phyloP scores from a whole-genome alignment of 2,888 invertebrate genomes.

The Eumacrocentrus americanus region DNA sequence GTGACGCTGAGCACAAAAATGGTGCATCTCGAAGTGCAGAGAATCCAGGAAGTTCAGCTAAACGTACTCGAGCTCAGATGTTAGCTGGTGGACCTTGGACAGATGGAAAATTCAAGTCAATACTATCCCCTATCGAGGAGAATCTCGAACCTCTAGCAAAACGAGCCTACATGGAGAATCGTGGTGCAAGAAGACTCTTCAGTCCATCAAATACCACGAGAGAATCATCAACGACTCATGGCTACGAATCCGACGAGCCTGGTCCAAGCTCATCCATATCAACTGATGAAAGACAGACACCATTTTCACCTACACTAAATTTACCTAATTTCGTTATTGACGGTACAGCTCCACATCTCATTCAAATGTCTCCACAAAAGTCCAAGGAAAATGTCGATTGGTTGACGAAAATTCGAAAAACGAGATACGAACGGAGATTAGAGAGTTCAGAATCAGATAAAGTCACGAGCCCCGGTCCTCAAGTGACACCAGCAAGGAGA shows the following conservation, averaged over 20 bases:
- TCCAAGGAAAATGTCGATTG: constrained; percentile 73
- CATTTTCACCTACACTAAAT: constrained; percentile 71
- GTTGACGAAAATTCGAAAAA: constrained; percentile 71
- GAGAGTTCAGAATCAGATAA: constrained; percentile 48
- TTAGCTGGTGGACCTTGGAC: constrained; percentile 37
- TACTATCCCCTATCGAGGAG: constrained; percentile 56
- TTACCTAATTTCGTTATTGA: constrained; percentile 79
- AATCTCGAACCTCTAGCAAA: constrained; percentile 54
- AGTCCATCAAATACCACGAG: constrained; percentile 50
- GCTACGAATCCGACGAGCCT: constrained; percentile 48
- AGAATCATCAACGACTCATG: constrained; percentile 29
- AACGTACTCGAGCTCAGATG: constrained; percentile 49
- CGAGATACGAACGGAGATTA: constrained; percentile 58
- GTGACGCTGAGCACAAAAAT: constrained; percentile 3
- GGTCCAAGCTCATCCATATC: constrained; percentile 50
- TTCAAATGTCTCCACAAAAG: constrained; percentile 73
- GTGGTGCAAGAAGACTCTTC: constrained; percentile 63
- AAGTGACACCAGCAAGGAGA: constrained; percentile 42
- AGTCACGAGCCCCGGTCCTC: constrained; percentile 40
- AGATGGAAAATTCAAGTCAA: constrained; percentile 46
- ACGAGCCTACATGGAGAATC: constrained; percentile 59
- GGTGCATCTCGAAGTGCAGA: not conserved
- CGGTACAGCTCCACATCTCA: constrained; percentile 78
- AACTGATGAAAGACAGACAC: constrained; percentile 25
- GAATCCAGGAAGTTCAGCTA: constrained; percentile 32